A percentile compares a stretch with the other conserved stretches of the same genome.
These are phyloP conservation scores for Drosophila trichaetosa DNA, from an alignment of 2,888 invertebrate genomes.

Conservation along the genomic window DNA sequence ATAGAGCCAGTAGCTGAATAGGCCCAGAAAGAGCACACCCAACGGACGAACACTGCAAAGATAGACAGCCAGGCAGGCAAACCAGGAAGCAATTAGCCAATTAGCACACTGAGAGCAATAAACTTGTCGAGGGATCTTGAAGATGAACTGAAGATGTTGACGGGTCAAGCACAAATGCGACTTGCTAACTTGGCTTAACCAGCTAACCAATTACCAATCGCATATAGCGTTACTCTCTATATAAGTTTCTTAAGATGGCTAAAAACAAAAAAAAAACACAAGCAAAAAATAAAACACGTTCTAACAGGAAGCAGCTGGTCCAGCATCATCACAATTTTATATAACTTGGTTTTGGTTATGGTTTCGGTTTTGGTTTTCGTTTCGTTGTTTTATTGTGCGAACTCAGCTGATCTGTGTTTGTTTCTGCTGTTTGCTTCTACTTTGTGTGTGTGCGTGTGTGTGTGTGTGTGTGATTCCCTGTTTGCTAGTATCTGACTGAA, in stretches of 20 bases:
- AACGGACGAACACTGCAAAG: constrained; percentile 82
- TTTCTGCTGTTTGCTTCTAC: not conserved
- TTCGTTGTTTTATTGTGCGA: not conserved
- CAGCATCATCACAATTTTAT: constrained; percentile 13
- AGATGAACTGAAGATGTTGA: constrained; percentile 44
- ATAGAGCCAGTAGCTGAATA: constrained; percentile 81
- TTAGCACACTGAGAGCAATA: not conserved
- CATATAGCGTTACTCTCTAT: not conserved
- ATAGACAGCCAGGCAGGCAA: not conserved
- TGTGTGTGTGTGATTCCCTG: not conserved
- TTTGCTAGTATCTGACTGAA: not conserved
- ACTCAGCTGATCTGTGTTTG: constrained; percentile 27
- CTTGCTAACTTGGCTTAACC: constrained; percentile 13
- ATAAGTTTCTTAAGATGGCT: not conserved
- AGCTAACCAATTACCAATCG: constrained; percentile 16
- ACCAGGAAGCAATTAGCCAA: constrained; percentile 13
- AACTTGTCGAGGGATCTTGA: not conserved
- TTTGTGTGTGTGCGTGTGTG: not conserved
- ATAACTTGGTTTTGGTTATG: constrained; percentile 29
- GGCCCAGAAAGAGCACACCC: constrained; percentile 79
- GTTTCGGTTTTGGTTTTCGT: not conserved
- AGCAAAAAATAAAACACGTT: constrained; percentile 45
- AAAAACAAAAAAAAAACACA: constrained; percentile 18
- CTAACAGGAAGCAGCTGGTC: constrained; percentile 48
- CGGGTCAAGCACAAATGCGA: constrained; percentile 46